Percentiles rank a stretch among this genome's conserved stretches.
Conservation (phyloP, 2,888 invertebrate species). For the Oscheius sp. region DNA sequence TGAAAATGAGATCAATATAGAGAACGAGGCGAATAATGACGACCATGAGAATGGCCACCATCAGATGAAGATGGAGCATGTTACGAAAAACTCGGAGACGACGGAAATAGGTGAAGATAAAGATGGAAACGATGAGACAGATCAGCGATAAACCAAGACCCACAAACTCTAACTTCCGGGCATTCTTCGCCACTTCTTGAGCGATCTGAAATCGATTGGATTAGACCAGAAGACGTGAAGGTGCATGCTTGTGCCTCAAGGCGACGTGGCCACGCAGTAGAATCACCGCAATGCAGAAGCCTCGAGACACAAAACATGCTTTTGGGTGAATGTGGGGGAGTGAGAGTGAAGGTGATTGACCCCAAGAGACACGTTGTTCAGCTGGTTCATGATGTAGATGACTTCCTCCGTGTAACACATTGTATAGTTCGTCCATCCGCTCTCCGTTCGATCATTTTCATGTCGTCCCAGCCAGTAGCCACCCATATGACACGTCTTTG, state of each 20-base stretch:
- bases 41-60: conserved; percentile 73
- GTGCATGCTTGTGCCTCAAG: conserved; percentile 17
- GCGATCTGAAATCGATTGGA: conserved; percentile 76
- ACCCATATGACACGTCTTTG: conserved; percentile 64
- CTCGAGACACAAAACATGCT: conserved; percentile 23
- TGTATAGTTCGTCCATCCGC: conserved; percentile 70
- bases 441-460: conserved; percentile 47
- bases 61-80: conserved; percentile 73
- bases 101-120: conserved; percentile 84
- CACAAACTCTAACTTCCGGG: conserved; percentile 81
- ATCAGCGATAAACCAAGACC: conserved; percentile 84
- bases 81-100: conserved; percentile 73
- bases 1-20: conserved; percentile 72
- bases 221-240: not conserved
- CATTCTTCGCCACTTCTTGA: conserved; percentile 84
- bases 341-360: conserved; percentile 35
- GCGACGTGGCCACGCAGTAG: conserved; percentile 4
- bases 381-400: conserved; percentile 65
- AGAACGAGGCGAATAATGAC: conserved; percentile 71
- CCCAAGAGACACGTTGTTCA: conserved; percentile 66
- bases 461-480: conserved; percentile 65
- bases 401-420: conserved; percentile 68
- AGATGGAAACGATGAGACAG: conserved; percentile 80
- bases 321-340: not conserved
- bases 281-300: conserved; percentile 24